phyloP scores from a whole-genome alignment of 2,888 invertebrate species.

The Arge pagana region DNA sequence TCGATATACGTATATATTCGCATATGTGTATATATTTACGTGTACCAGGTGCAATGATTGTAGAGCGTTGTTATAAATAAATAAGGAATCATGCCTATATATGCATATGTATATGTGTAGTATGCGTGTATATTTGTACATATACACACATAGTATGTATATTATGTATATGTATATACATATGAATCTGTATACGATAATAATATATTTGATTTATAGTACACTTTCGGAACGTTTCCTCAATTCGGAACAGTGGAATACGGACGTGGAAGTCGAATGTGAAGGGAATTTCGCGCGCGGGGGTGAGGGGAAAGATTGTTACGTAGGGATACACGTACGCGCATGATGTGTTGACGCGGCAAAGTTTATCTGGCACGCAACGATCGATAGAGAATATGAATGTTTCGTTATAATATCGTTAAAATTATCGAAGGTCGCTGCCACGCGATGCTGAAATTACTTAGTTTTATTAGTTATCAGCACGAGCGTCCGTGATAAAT shows the following conservation, averaged over 20 bases:
- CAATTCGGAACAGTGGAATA: no score
- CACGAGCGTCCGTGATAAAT: no score
- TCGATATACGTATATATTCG: not conserved
- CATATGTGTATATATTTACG: constrained; percentile 5
- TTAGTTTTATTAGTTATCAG: no score
- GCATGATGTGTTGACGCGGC: no score
- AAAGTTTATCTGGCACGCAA: constrained; percentile 13
- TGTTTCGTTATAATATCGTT: constrained; percentile 19
- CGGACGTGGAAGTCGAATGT: constrained; percentile 24
- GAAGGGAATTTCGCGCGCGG: constrained; percentile 31
- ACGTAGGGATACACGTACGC: no score
- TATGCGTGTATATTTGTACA: constrained; percentile 29
- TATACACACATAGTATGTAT: constrained; percentile 15
- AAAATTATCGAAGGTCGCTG: constrained; percentile 18
- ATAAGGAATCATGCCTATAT: no score
- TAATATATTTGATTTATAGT: not conserved
- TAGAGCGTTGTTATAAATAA: no score
- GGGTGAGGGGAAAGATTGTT: constrained; percentile 29
- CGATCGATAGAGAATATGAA: constrained; percentile 19
- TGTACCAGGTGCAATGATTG: no score
- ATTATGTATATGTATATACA: constrained; percentile 29
- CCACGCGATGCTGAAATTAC: not conserved
- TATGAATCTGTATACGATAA: constrained; percentile 42
- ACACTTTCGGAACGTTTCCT: no score
- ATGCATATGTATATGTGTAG: constrained; percentile 6